Conservation (phyloP, 2,888 invertebrate genomes). For the Lordiphosa andalusiaca region DNA sequence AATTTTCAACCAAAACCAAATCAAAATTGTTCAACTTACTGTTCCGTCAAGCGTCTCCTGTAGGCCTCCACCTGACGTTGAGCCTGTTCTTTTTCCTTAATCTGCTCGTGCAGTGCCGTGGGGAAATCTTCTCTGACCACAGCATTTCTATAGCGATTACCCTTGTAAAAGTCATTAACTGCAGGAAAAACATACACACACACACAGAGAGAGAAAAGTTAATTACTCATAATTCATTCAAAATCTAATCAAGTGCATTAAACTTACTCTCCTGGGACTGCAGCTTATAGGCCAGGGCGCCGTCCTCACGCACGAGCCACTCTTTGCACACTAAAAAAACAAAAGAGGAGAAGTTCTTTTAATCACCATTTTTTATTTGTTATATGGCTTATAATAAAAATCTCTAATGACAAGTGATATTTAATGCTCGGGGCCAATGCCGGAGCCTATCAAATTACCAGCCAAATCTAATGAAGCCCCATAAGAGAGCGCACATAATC, state of each 20-base stretch:
- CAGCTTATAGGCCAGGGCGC: slow-evolving; percentile 88
- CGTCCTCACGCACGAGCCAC: slow-evolving; percentile 92
- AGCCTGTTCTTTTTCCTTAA: slow-evolving; percentile 85
- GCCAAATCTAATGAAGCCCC: slow-evolving; percentile 57
- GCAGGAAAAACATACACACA: no score
- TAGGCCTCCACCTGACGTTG: slow-evolving; percentile 84
- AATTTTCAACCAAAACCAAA: neutral
- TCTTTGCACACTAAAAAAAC: slow-evolving; percentile 86
- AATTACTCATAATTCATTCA: slow-evolving; percentile 4
- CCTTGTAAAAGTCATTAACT: slow-evolving; percentile 88
- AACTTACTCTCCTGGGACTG: slow-evolving; percentile 90
- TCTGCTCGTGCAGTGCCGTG: slow-evolving; percentile 87
- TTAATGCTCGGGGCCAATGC: slow-evolving; percentile 24
- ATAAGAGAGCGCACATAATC: slow-evolving; percentile 37
- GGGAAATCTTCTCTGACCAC: slow-evolving; percentile 90
- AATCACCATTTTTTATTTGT: slow-evolving; percentile 36
- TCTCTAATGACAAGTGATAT: slow-evolving; percentile 51
- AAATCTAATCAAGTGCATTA: neutral
- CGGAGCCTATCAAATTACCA: slow-evolving; percentile 51
- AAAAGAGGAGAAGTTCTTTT: slow-evolving; percentile 23
- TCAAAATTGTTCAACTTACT: slow-evolving; percentile 81
- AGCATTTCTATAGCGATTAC: slow-evolving; percentile 88
- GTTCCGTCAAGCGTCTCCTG: slow-evolving; percentile 81
- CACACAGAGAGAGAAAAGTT: neutral
- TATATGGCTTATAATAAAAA: slow-evolving; percentile 48